Evolutionary conservation across 2,797 vertebrate species (phyloP).

Genomic region (Trachurus trachurus): DNA sequence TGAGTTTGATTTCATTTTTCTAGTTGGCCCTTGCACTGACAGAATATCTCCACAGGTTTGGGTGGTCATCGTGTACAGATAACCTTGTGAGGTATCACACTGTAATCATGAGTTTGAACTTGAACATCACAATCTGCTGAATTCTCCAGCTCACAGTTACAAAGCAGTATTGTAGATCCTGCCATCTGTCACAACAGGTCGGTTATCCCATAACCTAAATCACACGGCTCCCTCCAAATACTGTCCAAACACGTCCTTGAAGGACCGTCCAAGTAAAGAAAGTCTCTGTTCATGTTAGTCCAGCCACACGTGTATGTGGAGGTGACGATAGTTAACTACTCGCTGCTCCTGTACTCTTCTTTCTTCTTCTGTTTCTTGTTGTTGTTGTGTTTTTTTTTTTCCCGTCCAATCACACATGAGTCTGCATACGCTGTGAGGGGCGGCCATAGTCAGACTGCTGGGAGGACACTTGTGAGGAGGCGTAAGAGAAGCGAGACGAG

Average conservation of each 20-base stretch:
- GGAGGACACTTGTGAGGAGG: constrained; percentile 89
- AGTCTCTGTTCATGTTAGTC: constrained; percentile 75
- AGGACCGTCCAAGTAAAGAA: constrained; percentile 65
- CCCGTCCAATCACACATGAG: constrained; percentile 89
- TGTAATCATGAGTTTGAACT: constrained; percentile 66
- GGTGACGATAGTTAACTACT: constrained; percentile 60
- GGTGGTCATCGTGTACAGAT: constrained; percentile 62
- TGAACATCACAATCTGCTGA: constrained; percentile 69
- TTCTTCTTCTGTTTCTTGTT: not conserved
- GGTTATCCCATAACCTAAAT: constrained; percentile 62
- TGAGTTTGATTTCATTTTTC: constrained; percentile 52
- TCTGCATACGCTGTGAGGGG: constrained; percentile 93
- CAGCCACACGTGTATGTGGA: constrained; percentile 57
- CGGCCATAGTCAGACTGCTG: constrained; percentile 90
- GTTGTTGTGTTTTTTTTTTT: constrained; percentile 5
- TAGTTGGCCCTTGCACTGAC: constrained; percentile 58
- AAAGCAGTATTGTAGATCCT: constrained; percentile 56
- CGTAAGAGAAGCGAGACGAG: constrained; percentile 90
- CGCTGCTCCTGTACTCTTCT: constrained; percentile 47
- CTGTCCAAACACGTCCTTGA: constrained; percentile 63
- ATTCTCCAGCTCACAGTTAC: constrained; percentile 60
- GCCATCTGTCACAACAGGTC: constrained; percentile 57
- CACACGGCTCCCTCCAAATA: constrained; percentile 56
- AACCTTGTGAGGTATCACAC: constrained; percentile 73
- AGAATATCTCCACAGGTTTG: constrained; percentile 67